Evolutionary conservation across 2,113 vertebrate species (phyloP), one percentile per base, ranked within the genome.

Genomic region (Anguilla japonica): DNA sequence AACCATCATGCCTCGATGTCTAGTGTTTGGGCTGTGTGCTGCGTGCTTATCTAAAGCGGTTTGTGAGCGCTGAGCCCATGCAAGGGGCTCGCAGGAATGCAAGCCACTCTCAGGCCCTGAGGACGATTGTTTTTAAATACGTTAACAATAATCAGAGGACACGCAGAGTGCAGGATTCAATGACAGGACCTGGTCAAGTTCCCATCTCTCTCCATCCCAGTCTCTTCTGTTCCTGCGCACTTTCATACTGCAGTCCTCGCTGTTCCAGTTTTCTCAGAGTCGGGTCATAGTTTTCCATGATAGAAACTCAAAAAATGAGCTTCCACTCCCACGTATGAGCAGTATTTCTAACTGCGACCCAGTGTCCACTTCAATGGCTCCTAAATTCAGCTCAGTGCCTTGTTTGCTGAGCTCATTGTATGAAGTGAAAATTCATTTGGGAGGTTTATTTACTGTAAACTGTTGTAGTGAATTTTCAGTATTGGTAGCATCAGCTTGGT

Each of bases 61-160:
- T 80, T 78, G 41, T 34, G 71, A 87, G 84, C 34, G 41, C 18
- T n/a, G 16, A n/a, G 16, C 86, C 71, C 82, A 7, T 43, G 22
- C 40, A 79, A 39, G 83, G 81, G 84, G 53, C 80, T 88, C 60
- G 41, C 79, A 86, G 83, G 53, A 75, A 78, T 83, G 85, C 81
- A 39, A 84, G 75, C 82, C 79, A 67, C 39, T 82, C 67, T 86
- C 46, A 15, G 13, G 79, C 85, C 86, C 57, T 16, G 8, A 41
- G 78, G 82, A n/a, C 53, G 40, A 2, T 82, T 67, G 46, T 88
- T 85, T 82, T 85, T 87, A 84, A 88, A 89, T 83, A 86, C 84
- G 87, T 56, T 87, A 40, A 82, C 79, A 87, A 83, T 88, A 84
- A 81, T 81, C 1, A 81, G 79, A 87, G 71, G 71, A 43, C 85